Evolutionary conservation across 2,888 invertebrate species (phyloP).

Genomic region (Polietes domitor): DNA sequence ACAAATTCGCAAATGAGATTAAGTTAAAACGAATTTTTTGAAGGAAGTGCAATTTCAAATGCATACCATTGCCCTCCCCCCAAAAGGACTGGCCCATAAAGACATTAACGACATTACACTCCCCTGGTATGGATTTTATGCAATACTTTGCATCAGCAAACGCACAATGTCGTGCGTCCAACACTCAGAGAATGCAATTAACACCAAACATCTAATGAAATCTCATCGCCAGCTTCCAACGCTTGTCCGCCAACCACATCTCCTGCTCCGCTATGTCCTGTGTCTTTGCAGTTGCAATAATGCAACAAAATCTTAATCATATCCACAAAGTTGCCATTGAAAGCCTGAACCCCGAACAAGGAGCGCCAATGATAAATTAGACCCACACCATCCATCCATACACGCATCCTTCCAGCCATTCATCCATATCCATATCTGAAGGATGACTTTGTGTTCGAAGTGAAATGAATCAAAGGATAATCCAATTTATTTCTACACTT

Average conservation of each 20-base stretch:
- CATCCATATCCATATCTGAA: background rate
- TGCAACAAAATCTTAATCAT: slow-evolving; percentile 52
- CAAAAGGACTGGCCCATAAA: slow-evolving; percentile 27
- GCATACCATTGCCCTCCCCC: slow-evolving; percentile 12
- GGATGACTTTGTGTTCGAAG: slow-evolving; percentile 33
- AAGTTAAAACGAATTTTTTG: background rate
- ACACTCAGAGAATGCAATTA: slow-evolving; percentile 55
- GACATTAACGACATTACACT: slow-evolving; percentile 35
- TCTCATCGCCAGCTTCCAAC: background rate
- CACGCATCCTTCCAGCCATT: background rate
- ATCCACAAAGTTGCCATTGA: slow-evolving; percentile 48
- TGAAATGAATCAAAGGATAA: slow-evolving; percentile 78
- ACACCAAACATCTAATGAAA: slow-evolving; percentile 49
- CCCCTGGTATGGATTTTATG: slow-evolving; percentile 38
- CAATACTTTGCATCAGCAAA: too few relatives aligned
- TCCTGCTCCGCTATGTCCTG: background rate
- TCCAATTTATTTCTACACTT: slow-evolving; percentile 76
- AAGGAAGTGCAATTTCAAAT: slow-evolving; percentile 51
- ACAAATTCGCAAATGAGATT: slow-evolving; percentile 55
- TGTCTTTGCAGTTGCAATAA: background rate
- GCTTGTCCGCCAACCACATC: background rate
- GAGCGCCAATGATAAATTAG: slow-evolving; percentile 64
- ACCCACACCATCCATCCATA: slow-evolving; percentile 8
- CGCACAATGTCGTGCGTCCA: background rate
- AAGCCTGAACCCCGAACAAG: slow-evolving; percentile 20